Evolutionary conservation across 2,797 vertebrate genomes (phyloP).

Genomic region (Carapus acus): DNA sequence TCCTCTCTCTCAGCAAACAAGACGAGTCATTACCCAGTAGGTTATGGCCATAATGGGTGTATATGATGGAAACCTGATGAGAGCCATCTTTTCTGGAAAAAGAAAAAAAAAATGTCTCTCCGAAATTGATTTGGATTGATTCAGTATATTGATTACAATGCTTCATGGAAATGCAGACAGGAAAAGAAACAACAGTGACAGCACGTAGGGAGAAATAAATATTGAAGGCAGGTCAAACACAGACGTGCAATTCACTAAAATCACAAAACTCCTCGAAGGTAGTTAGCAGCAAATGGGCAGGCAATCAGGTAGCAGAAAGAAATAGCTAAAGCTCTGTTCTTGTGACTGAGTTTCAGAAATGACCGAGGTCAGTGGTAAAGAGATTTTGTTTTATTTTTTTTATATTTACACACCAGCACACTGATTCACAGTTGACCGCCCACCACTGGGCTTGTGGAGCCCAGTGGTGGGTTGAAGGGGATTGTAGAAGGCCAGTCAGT

Average conservation of each 20-base stretch:
- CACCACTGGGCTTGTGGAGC: not conserved
- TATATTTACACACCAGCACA: too few species aligned
- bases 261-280: not conserved
- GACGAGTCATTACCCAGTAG: conserved; percentile 6
- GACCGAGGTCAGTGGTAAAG: too few species aligned
- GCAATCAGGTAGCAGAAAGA: not conserved
- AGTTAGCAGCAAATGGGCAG: not conserved
- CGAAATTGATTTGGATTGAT: not conserved
- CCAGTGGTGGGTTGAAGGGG: not conserved
- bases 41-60: too few species aligned
- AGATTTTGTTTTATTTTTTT: too few species aligned
- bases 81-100: too few species aligned
- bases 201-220: too few species aligned
- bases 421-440: not conserved
- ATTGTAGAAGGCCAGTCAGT: not conserved
- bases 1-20: conserved; percentile 15
- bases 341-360: too few species aligned
- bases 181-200: not conserved
- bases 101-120: not conserved
- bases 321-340: too few species aligned
- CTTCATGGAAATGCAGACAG: not conserved
- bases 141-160: not conserved
- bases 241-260: too few species aligned
- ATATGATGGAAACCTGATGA: not conserved
- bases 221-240: too few species aligned